phyloP scores from a whole-genome alignment of 2,797 vertebrate genomes.

The Poeciliopsis presidionis region DNA sequence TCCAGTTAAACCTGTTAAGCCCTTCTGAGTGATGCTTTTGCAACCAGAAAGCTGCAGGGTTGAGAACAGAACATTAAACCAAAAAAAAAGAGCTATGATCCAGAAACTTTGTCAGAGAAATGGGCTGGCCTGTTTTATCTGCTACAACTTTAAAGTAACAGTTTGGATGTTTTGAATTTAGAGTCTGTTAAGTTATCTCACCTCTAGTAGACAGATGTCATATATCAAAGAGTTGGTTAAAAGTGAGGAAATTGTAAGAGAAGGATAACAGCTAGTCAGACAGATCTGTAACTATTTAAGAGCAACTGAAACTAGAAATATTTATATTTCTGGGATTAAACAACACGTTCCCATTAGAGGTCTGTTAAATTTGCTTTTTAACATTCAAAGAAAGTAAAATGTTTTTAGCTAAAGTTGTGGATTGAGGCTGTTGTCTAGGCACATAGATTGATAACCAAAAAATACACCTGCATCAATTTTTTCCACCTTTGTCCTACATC shows the following conservation, averaged over 20 bases:
- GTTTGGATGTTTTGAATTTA: background rate
- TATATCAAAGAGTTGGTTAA: background rate
- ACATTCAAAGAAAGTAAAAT: background rate
- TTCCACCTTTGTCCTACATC: background rate
- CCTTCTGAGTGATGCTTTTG: constrained; percentile 41
- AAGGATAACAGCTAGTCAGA: background rate
- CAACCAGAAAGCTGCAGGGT: constrained; percentile 28
- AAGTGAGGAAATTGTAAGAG: background rate
- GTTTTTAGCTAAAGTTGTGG: background rate
- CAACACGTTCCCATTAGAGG: background rate
- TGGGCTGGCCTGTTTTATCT: constrained; percentile 72
- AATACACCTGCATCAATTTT: background rate
- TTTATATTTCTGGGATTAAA: background rate
- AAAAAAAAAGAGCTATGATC: background rate
- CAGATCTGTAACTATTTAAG: background rate
- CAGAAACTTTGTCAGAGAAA: constrained; percentile 6
- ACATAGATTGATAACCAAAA: background rate
- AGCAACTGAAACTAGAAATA: background rate
- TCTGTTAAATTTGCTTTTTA: background rate
- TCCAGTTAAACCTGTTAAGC: constrained; percentile 54
- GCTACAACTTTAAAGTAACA: constrained; percentile 34
- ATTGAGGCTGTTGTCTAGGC: background rate
- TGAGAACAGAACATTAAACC: constrained; percentile 6
- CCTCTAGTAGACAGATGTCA: background rate
- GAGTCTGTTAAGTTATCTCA: no score